Evolutionary conservation across 1,140 invertebrate species (phyloP), one percentile per base, ranked within the genome.

Genomic region (Samia ricini): DNA sequence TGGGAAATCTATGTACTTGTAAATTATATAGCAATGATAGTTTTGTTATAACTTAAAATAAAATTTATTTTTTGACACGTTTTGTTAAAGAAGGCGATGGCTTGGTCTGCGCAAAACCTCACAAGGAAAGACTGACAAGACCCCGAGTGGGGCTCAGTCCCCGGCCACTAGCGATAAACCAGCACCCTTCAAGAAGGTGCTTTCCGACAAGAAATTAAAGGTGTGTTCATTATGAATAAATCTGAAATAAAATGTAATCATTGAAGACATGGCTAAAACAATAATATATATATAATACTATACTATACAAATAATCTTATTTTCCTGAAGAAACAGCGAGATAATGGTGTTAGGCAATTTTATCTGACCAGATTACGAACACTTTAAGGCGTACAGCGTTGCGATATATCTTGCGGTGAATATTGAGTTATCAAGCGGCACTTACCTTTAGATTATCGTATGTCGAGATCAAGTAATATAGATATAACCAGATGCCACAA

Each of bases 101-200:
- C 91, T 98, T 60, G 96, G 96, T 29, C 92, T 98, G 54, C 93
- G 97, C 61, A 99, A 99, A 88, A 91, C 97, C 63, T 98, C 97
- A 71, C 96, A 97, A 83, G 94, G 95, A 52, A 97, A 97, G 91
- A 93, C 95, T 48, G 97, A 98, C 69, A 97, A 98, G 87, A 72
- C 92, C 71, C 74, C 92, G 63, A 68, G 83, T 70, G 71, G 90
- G 69, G 72, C 91, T 71, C 81, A 87, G 55, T 69, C 90, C 4
- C 85, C 85, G 0, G 83, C 80, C 55, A 64, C 85, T 49, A 60
- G 88, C 33, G 92, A 93, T 36, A 91, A 92, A 61, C 92, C 93
- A 19, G 74, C 85, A 15, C 91, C 94, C 61, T 87, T 94, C 56
- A 94, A 95, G 83, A 96, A 96, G 85, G 94, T 94, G 68, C 92